Conservation (phyloP, 2,797 vertebrate species). For the Lagocephalus sceleratus region DNA sequence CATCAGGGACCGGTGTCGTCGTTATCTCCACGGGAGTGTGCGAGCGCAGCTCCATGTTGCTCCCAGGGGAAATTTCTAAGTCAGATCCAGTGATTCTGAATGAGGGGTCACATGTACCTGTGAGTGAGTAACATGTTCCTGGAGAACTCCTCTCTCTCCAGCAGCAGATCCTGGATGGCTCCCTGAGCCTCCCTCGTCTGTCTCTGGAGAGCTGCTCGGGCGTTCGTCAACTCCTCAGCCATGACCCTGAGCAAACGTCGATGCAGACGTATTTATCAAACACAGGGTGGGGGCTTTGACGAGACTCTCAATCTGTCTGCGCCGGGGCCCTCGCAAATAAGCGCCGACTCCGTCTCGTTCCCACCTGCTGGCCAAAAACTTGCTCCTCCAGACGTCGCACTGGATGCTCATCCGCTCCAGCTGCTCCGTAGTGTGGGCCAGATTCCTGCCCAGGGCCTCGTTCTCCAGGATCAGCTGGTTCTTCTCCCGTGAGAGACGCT, state of each 20-base stretch:
- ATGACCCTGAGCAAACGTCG: conserved; percentile 82
- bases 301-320: neutral
- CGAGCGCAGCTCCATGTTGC: too few species aligned
- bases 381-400: conserved; percentile 98
- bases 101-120: conserved; percentile 70
- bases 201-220: conserved; percentile 85
- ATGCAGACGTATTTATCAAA: conserved; percentile 7
- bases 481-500: conserved; percentile 90
- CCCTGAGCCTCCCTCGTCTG: conserved; percentile 91
- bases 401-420: conserved; percentile 98
- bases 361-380: conserved; percentile 96
- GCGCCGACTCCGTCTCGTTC: neutral
- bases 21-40: too few species aligned
- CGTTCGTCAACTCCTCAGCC: conserved; percentile 92
- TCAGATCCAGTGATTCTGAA: neutral
- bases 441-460: conserved; percentile 81
- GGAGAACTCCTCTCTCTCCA: conserved; percentile 88
- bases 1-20: too few species aligned
- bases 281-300: accelerated
- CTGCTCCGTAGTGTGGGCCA: conserved; percentile 87
- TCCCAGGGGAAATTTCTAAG: neutral
- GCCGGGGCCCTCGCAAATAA: neutral
- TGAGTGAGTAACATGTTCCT: conserved; percentile 88
- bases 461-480: conserved; percentile 95
- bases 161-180: conserved; percentile 90